Evolutionary conservation across 2,888 invertebrate species (phyloP).

Genomic region (Ophioninae sp.): DNA sequence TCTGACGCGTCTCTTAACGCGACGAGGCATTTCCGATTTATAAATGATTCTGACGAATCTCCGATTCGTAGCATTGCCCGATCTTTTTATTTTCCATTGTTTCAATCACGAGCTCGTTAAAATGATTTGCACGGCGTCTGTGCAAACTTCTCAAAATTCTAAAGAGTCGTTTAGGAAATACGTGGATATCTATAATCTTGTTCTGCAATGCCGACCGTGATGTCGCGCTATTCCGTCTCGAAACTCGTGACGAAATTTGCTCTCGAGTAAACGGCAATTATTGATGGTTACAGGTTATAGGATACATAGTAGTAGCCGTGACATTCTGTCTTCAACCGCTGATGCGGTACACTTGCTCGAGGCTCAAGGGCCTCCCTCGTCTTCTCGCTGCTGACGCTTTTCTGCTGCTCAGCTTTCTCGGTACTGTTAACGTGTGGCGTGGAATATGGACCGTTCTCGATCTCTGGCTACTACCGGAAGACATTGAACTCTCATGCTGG

Average conservation of each 20-base stretch:
- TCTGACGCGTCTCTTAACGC: no score
- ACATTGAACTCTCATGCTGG: constrained; percentile 90
- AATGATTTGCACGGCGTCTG: no score
- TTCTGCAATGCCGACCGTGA: no score
- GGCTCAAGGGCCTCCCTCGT: constrained; percentile 86
- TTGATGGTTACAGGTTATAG: constrained; percentile 84
- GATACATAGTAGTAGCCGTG: constrained; percentile 87
- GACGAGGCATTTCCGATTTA: no score
- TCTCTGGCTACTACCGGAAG: constrained; percentile 87
- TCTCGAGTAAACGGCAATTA: constrained; percentile 1
- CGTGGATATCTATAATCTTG: no score
- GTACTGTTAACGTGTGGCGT: constrained; percentile 94
- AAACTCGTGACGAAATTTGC: not conserved
- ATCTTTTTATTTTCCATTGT: no score
- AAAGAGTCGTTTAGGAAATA: no score
- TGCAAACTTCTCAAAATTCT: no score
- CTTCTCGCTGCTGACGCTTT: constrained; percentile 89
- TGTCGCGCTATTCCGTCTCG: not conserved
- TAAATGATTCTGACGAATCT: no score
- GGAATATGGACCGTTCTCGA: constrained; percentile 93
- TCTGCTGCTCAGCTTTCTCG: constrained; percentile 89
- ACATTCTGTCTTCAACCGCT: constrained; percentile 90
- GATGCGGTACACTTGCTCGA: constrained; percentile 87
- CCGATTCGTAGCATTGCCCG: no score
- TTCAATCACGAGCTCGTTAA: no score